Evolutionary conservation across 2,797 vertebrate species (phyloP).

Genomic region (Epinephelus awoara): DNA sequence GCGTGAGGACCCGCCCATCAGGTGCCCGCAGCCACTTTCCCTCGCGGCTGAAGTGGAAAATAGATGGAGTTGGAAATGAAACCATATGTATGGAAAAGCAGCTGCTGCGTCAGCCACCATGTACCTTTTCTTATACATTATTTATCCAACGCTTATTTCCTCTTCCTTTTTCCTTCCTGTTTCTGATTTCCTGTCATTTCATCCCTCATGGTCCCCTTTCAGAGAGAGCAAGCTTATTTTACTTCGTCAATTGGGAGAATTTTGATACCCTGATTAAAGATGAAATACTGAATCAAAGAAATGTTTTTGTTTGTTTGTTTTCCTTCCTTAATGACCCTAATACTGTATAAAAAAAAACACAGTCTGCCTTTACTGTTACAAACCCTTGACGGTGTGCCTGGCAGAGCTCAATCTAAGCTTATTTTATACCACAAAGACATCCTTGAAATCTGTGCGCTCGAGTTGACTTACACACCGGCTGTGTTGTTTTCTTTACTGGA

Average conservation of each 20-base stretch:
- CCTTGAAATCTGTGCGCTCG: constrained; percentile 34
- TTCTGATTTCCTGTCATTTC: constrained; percentile 51
- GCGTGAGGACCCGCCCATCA: constrained; percentile 37
- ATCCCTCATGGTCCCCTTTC: constrained; percentile 25
- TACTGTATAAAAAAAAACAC: constrained; percentile 27
- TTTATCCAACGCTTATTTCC: constrained; percentile 63
- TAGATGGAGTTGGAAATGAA: constrained; percentile 67
- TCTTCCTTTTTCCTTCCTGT: constrained; percentile 14
- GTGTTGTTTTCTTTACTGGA: constrained; percentile 46
- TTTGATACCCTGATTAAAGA: constrained; percentile 63
- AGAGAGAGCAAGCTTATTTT: constrained; percentile 14
- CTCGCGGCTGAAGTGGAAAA: constrained; percentile 58
- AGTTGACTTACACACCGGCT: constrained; percentile 48
- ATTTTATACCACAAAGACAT: constrained; percentile 48
- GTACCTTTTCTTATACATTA: constrained; percentile 67
- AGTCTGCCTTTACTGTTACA: constrained; percentile 16
- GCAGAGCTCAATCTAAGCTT: constrained; percentile 26
- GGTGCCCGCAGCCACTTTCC: constrained; percentile 43
- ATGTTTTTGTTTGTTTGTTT: constrained; percentile 15
- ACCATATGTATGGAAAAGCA: constrained; percentile 55
- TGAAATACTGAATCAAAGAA: constrained; percentile 56
- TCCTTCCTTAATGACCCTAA: constrained; percentile 41
- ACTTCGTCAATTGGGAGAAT: constrained; percentile 31
- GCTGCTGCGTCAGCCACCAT: constrained; percentile 71
- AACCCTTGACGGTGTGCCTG: constrained; percentile 41